These are phyloP conservation scores for Chloromyia formosa DNA, from an alignment of 2,888 invertebrate genomes.

Conservation along the genomic window DNA sequence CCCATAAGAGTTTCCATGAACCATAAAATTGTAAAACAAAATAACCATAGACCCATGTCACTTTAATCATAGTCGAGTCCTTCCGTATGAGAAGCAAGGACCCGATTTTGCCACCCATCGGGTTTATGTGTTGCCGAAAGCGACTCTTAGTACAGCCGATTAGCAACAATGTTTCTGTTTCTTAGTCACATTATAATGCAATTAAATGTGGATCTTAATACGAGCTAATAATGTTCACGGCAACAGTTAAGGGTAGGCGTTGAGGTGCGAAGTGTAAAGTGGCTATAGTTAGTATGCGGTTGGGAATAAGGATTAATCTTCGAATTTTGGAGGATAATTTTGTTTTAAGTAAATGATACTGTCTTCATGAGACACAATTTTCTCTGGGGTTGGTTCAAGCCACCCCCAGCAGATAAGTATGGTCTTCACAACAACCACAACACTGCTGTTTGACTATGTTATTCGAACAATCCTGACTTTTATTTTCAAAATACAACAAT, in stretches of 20 bases:
- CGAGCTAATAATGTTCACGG: slow-evolving; percentile 11
- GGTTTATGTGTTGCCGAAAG: not conserved
- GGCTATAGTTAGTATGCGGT: not conserved
- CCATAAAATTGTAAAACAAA: slow-evolving; percentile 35
- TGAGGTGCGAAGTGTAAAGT: not conserved
- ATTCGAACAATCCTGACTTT: no score
- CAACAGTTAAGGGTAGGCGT: not conserved
- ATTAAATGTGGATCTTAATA: slow-evolving; percentile 38
- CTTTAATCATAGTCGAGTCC: slow-evolving; percentile 32
- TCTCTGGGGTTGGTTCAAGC: no score
- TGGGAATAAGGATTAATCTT: not conserved
- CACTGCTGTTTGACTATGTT: no score
- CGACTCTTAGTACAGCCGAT: slow-evolving; percentile 5
- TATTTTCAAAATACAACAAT: no score
- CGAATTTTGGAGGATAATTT: no score
- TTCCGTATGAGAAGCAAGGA: not conserved
- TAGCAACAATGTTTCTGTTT: slow-evolving; percentile 22
- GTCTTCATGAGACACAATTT: no score
- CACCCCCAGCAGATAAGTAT: no score
- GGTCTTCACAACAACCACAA: no score
- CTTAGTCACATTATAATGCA: slow-evolving; percentile 39
- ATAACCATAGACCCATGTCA: slow-evolving; percentile 26
- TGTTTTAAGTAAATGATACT: no score
- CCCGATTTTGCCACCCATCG: not conserved
- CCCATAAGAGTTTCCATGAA: slow-evolving; percentile 1